Percentiles rank a stretch among this genome's conserved stretches.
Evolutionary conservation across 2,888 invertebrate species (phyloP).

Genomic region (Acanthopleura granulata): DNA sequence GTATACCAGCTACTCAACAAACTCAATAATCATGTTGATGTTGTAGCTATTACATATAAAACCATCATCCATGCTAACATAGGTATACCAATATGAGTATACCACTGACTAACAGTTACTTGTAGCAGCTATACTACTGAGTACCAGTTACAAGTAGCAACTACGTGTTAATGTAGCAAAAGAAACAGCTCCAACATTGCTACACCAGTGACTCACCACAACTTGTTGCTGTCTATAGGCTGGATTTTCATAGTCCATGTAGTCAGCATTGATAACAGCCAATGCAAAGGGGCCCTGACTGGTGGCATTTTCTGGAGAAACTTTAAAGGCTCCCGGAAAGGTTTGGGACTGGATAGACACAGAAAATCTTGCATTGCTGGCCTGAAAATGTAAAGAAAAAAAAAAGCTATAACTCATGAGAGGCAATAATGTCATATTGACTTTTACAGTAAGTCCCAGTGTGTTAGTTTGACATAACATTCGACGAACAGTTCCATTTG

Average conservation of each 20-base stretch:
- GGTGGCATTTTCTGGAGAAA: conserved; percentile 26
- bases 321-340: conserved; percentile 28
- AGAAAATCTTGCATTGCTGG: conserved; percentile 32
- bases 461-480: too few relatives aligned
- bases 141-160: too few relatives aligned
- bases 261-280: not conserved
- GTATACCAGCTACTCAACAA: too few relatives aligned
- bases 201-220: conserved; percentile 9
- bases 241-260: conserved; percentile 14
- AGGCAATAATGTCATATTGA: too few relatives aligned
- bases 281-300: not conserved
- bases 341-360: conserved; percentile 28
- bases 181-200: not conserved
- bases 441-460: too few relatives aligned
- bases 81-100: not conserved
- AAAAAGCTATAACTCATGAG: too few relatives aligned
- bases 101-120: not conserved
- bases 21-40: too few relatives aligned
- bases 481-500: too few relatives aligned
- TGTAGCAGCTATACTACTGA: not conserved
- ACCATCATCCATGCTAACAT: too few relatives aligned
- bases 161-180: too few relatives aligned
- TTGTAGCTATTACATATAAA: too few relatives aligned
- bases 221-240: not conserved
- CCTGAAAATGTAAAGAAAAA: conserved; percentile 21